Evolutionary conservation across 2,113 vertebrate species (phyloP).

Genomic region (Pterocles orientalis): DNA sequence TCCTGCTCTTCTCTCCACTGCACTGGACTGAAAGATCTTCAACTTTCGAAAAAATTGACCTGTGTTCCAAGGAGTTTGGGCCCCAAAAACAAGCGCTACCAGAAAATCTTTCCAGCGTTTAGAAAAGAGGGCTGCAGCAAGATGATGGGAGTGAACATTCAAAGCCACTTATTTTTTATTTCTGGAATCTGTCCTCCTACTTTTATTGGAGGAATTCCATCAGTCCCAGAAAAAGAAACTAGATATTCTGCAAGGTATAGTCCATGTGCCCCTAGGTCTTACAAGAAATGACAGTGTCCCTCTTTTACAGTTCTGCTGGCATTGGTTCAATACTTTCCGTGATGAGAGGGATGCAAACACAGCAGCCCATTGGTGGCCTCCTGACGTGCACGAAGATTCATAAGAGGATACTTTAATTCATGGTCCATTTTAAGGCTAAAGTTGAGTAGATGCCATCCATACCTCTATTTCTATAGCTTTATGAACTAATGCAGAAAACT

Average conservation of each 20-base stretch:
- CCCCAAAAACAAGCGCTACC: accelerated
- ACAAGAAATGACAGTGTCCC: background rate
- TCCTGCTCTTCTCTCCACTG: background rate
- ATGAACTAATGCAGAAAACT: background rate
- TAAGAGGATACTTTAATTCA: background rate
- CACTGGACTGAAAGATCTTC: background rate
- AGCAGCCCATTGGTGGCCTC: background rate
- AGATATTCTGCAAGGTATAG: background rate
- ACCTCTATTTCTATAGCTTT: background rate
- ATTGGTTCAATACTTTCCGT: background rate
- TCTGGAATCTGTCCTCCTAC: background rate
- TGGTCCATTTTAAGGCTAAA: background rate
- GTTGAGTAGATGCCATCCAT: background rate
- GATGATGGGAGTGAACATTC: background rate
- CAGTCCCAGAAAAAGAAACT: background rate
- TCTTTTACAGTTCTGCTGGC: background rate
- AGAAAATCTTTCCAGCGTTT: background rate
- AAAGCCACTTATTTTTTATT: background rate
- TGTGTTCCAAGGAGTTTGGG: background rate
- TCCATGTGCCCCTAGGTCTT: background rate
- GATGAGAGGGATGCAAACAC: background rate
- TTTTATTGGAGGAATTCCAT: background rate
- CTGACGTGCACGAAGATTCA: background rate
- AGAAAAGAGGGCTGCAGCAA: background rate
- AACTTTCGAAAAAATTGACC: background rate